Conservation (phyloP, 2,797 vertebrate species). For the Coregonus suidteri region DNA sequence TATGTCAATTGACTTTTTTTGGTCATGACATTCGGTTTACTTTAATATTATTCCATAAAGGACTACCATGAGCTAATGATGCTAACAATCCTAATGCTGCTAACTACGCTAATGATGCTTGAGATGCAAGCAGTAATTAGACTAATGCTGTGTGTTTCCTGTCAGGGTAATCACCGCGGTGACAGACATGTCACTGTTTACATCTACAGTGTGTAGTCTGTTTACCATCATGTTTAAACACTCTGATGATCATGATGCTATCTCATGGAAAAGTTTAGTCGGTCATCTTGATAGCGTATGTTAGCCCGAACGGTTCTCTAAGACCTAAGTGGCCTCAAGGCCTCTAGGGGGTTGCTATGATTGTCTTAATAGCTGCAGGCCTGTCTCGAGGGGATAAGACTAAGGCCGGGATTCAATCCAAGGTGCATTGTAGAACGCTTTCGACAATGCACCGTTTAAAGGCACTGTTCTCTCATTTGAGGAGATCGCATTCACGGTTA, state of each 20-base stretch:
- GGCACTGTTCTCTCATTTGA: neutral
- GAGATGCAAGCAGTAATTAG: conserved; percentile 8
- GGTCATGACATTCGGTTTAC: too few relatives aligned
- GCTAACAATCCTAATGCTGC: too few relatives aligned
- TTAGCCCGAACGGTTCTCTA: neutral
- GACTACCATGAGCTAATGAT: too few relatives aligned
- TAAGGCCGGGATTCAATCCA: too few relatives aligned
- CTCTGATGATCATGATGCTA: neutral
- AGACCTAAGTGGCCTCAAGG: neutral
- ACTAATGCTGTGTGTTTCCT: conserved; percentile 15
- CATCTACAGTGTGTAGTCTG: conserved; percentile 12
- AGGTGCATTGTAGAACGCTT: neutral
- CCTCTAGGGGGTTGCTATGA: neutral
- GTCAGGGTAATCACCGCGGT: conserved; percentile 23
- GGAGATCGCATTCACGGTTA: neutral
- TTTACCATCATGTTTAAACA: neutral
- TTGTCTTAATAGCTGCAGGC: neutral
- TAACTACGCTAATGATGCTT: too few relatives aligned
- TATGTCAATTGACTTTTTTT: too few relatives aligned
- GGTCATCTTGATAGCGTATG: conserved; percentile 6
- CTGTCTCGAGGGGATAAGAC: too few relatives aligned
- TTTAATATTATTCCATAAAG: too few relatives aligned
- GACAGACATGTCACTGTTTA: conserved; percentile 13
- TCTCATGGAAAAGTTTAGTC: neutral
- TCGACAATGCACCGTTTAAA: neutral